Evolutionary conservation across 2,113 vertebrate genomes (phyloP).

Genomic region (Tor tambroides): DNA sequence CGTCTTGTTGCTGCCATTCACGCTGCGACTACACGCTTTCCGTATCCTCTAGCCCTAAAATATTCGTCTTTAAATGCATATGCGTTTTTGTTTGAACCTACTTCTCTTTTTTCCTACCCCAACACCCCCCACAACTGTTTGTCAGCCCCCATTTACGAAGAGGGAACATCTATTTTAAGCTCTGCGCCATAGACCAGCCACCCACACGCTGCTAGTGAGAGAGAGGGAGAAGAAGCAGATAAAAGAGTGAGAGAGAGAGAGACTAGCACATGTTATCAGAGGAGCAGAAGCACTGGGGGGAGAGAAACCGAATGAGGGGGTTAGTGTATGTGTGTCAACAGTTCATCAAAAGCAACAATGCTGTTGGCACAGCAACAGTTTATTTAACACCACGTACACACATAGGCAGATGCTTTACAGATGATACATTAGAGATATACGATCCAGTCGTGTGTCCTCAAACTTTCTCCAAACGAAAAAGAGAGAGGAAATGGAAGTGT

Average conservation of each 20-base stretch:
- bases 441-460: conserved; percentile 31
- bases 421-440: conserved; percentile 50
- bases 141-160: conserved; percentile 68
- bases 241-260: conserved; percentile 46
- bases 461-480: conserved; percentile 40
- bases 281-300: conserved; percentile 21
- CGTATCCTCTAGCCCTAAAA: conserved; percentile 56
- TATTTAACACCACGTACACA: conserved; percentile 49
- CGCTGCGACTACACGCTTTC: conserved; percentile 27
- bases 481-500: conserved; percentile 34
- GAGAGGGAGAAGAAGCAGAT: conserved; percentile 7
- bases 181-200: conserved; percentile 66
- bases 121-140: conserved; percentile 60
- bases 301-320: neutral
- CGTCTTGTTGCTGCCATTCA: conserved; percentile 42
- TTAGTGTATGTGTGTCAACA: conserved; percentile 38
- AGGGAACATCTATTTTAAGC: conserved; percentile 79
- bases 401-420: conserved; percentile 47
- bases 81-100: conserved; percentile 60
- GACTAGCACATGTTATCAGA: conserved; percentile 65
- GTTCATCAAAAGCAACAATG: conserved; percentile 58
- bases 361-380: conserved; percentile 52
- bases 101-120: conserved; percentile 40
- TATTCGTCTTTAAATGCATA: conserved; percentile 60
- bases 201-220: conserved; percentile 69